Conservation (phyloP, 2,888 invertebrate genomes). For the Tricholauxania praeusta region DNA sequence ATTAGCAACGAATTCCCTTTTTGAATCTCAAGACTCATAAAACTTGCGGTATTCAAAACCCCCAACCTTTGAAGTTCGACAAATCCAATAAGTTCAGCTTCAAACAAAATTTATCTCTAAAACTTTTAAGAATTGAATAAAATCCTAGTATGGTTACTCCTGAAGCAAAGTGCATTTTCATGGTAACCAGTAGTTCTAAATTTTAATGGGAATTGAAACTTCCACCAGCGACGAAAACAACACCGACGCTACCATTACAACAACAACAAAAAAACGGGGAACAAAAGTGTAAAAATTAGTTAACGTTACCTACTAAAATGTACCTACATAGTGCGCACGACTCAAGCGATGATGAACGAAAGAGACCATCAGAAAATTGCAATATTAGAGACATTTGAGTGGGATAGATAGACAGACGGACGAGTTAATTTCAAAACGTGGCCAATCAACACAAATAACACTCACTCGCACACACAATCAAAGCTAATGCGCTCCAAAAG, state of each 20-base stretch:
- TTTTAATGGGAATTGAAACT: constrained; percentile 30
- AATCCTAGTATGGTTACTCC: no score
- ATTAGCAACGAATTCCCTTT: no score
- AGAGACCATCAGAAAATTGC: no score
- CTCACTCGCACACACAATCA: constrained; percentile 1
- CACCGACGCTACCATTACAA: not conserved
- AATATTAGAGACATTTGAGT: no score
- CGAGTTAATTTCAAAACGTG: constrained; percentile 60
- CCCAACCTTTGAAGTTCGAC: fast-evolving
- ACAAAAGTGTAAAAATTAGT: constrained; percentile 25
- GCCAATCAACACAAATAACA: constrained; percentile 53
- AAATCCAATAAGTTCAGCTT: no score
- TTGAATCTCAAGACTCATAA: no score
- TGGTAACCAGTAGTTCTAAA: constrained; percentile 31
- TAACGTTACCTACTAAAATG: not conserved
- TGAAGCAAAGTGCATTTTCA: not conserved
- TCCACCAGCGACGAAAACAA: constrained; percentile 22
- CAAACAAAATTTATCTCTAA: no score
- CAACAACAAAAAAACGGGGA: not conserved
- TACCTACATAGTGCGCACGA: no score
- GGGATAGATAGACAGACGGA: no score
- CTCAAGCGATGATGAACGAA: no score
- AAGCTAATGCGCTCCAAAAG: constrained; percentile 24
- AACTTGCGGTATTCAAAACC: no score
- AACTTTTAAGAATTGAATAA: no score